Base-by-base conservation (phyloP, 2,797 vertebrate species). In the Valencia hispanica region DNA sequence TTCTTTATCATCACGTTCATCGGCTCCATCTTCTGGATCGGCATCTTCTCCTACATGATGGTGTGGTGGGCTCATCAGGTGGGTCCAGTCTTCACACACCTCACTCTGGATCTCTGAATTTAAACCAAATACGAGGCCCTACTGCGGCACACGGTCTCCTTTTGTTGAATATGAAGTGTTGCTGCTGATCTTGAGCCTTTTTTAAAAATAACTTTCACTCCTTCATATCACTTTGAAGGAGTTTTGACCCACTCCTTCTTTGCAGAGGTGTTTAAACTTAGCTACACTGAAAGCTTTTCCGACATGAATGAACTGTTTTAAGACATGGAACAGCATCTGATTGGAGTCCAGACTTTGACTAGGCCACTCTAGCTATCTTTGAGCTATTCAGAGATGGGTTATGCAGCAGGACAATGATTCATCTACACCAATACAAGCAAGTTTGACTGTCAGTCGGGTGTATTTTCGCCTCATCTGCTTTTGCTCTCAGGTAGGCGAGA, bases 21-120 rank as follows among this genome's bases (percentile, higher is more conserved):
- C 12, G 98, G 97, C 82, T 95, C 97, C 79, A 98, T 99, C 88
- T 18, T 96, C 84, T 99, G 98, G 98, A 99, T 99, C 77, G 97
- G 95, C 55, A 89, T 88, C 0, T 98, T 98, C 91, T 99, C 98
- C 63, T 99, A 99, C 86, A 84, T 99, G 89, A 98, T 99, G 98
- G 98, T 99, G 87, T 99, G 97, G 97, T 97, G 97, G 97, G 98
- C 98, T 91, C 98, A 99, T 91, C 98, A 99, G 97, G 98, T 99
- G 0, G 41, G 91, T 78, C 12, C 22, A 48, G 15, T 10, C 61
- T 34, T 59, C 39, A 72, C 10, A 25, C 12, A 6, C 36, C 55
- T n/a, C 66, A 3, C 3, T 39, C 3, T 32, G 59, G 59, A 34
- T 59, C 10, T 17, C 18, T 48, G 11, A 48, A 7, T 17, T 48